phyloP scores from a whole-genome alignment of 2,888 invertebrate genomes.

The Gisinianus flammeolus region DNA sequence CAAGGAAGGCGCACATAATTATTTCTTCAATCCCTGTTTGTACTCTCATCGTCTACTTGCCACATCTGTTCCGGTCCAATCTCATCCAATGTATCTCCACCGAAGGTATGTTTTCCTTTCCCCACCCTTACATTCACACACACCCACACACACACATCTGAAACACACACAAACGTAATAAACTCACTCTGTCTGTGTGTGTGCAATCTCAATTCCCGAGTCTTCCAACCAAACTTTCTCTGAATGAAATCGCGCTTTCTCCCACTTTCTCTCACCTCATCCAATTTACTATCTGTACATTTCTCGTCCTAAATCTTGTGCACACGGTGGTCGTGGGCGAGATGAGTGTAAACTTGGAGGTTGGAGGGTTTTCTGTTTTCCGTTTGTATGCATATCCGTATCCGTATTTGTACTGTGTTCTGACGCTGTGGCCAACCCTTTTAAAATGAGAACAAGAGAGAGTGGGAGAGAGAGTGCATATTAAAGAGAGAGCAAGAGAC shows the following conservation, averaged over 20 bases:
- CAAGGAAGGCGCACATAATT: constrained; percentile 66
- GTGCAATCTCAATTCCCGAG: background rate
- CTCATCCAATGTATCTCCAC: constrained; percentile 66
- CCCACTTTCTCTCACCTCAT: background rate
- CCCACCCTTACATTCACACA: background rate
- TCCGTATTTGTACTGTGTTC: no score
- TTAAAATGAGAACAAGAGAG: no score
- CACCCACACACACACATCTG: background rate
- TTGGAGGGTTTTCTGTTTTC: no score
- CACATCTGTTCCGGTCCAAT: constrained; percentile 71
- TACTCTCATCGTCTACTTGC: constrained; percentile 73
- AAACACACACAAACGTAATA: background rate
- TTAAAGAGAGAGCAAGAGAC: no score
- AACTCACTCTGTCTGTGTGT: background rate
- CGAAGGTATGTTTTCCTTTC: constrained; percentile 56
- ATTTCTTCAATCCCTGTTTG: constrained; percentile 70
- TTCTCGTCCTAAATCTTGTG: background rate
- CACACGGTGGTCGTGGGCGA: no score
- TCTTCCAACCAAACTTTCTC: background rate
- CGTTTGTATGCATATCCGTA: no score
- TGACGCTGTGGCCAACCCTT: no score
- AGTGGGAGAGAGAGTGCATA: no score
- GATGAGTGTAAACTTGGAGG: no score
- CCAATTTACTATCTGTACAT: background rate
- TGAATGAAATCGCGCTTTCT: background rate